Conservation (phyloP, 2,888 invertebrate genomes). For the Polydrusus tereticollis region DNA sequence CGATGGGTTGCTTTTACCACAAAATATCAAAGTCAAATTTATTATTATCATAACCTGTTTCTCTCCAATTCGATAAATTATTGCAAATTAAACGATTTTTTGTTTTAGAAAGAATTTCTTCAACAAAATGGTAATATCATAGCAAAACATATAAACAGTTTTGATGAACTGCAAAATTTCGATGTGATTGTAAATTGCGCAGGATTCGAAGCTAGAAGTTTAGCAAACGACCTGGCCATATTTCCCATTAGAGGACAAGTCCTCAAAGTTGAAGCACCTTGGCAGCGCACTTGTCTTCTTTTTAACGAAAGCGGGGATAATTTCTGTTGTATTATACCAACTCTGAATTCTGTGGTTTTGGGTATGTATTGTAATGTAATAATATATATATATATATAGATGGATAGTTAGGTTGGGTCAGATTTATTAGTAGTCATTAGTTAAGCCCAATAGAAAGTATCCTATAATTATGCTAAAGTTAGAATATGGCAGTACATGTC, state of each 20-base stretch:
- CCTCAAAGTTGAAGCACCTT: constrained; percentile 74
- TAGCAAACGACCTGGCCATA: constrained; percentile 75
- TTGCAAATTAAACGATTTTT: background rate
- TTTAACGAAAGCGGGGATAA: constrained; percentile 57
- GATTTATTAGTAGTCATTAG: too few species aligned
- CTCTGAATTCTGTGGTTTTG: constrained; percentile 62
- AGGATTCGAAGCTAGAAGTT: constrained; percentile 75
- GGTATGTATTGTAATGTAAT: constrained; percentile 15
- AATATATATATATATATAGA: background rate
- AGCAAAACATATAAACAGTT: constrained; percentile 68
- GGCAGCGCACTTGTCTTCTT: constrained; percentile 68
- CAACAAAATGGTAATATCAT: constrained; percentile 72
- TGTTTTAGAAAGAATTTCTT: constrained; percentile 70
- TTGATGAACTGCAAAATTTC: constrained; percentile 67
- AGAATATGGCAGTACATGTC: too few species aligned
- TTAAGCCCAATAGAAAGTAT: too few species aligned
- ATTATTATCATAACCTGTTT: too few species aligned
- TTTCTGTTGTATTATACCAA: constrained; percentile 82
- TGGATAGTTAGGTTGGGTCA: too few species aligned
- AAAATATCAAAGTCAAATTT: too few species aligned
- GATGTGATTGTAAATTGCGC: constrained; percentile 86
- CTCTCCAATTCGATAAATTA: too few species aligned
- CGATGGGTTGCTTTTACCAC: too few species aligned
- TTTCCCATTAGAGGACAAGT: constrained; percentile 84
- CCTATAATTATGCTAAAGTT: too few species aligned